phyloP scores from a whole-genome alignment of 2,797 vertebrate genomes.

The Aselliscus stoliczkanus region DNA sequence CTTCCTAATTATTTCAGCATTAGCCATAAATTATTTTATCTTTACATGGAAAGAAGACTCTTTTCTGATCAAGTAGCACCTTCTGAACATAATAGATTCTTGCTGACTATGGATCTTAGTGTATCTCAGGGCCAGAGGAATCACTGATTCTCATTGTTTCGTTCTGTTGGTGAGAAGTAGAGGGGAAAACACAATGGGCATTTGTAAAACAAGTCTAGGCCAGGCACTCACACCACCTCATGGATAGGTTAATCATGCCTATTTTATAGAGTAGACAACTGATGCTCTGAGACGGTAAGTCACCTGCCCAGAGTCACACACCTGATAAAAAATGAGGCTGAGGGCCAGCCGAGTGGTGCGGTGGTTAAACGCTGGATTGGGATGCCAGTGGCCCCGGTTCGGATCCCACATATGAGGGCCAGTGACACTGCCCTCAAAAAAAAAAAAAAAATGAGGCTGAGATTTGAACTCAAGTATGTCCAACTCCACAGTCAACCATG shows the following conservation, averaged over 20 bases:
- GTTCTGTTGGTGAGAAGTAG: not conserved
- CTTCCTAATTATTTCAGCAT: not conserved
- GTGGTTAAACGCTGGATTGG: no score
- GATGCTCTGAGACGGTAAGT: not conserved
- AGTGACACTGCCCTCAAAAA: no score
- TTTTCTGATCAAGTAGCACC: not conserved
- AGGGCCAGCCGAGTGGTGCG: no score
- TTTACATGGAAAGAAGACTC: not conserved
- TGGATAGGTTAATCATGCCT: not conserved
- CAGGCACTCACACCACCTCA: not conserved
- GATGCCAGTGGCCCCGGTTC: no score
- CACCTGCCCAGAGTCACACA: not conserved
- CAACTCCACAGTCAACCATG: not conserved
- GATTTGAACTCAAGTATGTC: not conserved
- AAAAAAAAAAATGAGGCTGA: not conserved
- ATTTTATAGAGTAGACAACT: not conserved
- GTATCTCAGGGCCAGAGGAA: not conserved
- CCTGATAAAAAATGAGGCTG: not conserved
- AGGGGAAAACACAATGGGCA: not conserved
- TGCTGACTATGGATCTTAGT: not conserved
- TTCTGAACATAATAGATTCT: not conserved
- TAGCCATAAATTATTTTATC: not conserved
- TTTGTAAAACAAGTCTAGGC: not conserved
- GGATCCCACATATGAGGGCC: no score
- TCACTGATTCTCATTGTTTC: not conserved